phyloP scores from a whole-genome alignment of 2,888 invertebrate genomes.

The Perizoma flavofasciatum region DNA sequence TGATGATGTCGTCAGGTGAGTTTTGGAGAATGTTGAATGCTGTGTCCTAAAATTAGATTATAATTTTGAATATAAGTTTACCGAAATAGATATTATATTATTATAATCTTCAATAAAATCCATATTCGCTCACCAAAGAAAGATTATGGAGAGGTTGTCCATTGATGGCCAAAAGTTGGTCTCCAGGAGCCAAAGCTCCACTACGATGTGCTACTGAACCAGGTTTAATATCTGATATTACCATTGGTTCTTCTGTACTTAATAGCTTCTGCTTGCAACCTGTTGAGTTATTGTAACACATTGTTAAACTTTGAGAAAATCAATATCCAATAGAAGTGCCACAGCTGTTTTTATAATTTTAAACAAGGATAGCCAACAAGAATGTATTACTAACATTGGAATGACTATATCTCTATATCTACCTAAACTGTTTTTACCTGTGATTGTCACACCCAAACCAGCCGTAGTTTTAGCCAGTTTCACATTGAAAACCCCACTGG shows the following conservation, averaged over 20 bases:
- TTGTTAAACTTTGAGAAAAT: conserved; percentile 1
- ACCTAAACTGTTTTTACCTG: conserved; percentile 74
- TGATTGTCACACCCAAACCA: conserved; percentile 95
- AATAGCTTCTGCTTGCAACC: conserved; percentile 76
- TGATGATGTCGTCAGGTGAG: conserved; percentile 84
- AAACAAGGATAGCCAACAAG: no score
- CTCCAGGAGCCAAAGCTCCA: conserved; percentile 94
- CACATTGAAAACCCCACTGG: conserved; percentile 95
- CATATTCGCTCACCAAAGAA: conserved; percentile 78
- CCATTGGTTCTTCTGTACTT: conserved; percentile 88
- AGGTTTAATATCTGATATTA: conserved; percentile 94
- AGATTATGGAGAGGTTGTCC: conserved; percentile 90
- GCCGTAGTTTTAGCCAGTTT: conserved; percentile 91
- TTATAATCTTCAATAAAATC: neutral
- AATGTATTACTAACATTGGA: no score
- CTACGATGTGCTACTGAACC: conserved; percentile 96
- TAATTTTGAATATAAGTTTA: neutral
- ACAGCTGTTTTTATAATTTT: no score
- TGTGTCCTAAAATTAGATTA: conserved; percentile 62
- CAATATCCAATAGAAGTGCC: no score
- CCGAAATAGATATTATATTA: neutral
- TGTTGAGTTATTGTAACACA: conserved; percentile 37
- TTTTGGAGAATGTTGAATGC: conserved; percentile 86
- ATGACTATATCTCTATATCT: no score
- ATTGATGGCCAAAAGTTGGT: conserved; percentile 94